Evolutionary conservation across 2,888 invertebrate genomes (phyloP).

Genomic region (Trichopria drosophilae): DNA sequence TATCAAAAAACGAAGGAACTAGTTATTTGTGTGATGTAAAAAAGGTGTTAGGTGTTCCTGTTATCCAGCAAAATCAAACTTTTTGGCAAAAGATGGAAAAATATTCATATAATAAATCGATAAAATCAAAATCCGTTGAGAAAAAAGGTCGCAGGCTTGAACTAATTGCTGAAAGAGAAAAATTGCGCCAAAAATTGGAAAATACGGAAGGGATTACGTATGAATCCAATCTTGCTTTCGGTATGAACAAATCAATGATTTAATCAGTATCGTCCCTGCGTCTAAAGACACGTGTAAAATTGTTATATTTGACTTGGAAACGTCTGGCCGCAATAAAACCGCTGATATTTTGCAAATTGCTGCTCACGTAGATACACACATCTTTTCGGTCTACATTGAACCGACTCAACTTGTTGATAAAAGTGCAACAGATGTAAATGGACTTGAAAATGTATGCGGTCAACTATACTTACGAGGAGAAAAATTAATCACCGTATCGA

Average conservation of each 20-base stretch:
- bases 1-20: slow-evolving; percentile 24
- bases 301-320: slow-evolving; percentile 15
- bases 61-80: slow-evolving; percentile 2
- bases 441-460: slow-evolving; percentile 4
- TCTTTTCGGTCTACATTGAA: slow-evolving; percentile 11
- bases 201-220: no score
- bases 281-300: no score
- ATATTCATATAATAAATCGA: slow-evolving; percentile 1
- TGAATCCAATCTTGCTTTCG: no score
- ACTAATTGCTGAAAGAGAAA: no score
- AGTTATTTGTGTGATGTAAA: slow-evolving; percentile 18
- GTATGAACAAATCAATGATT: no score
- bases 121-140: slow-evolving; percentile 14
- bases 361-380: slow-evolving; percentile 11
- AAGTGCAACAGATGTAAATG: slow-evolving; percentile 9
- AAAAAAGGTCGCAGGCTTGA: no score
- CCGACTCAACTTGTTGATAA: slow-evolving; percentile 7
- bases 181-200: no score
- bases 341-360: no score
- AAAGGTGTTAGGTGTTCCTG: slow-evolving; percentile 12
- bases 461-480: slow-evolving; percentile 10
- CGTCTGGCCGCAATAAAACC: slow-evolving; percentile 5
- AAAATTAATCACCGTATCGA: slow-evolving; percentile 1
- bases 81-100: slow-evolving; percentile 9
- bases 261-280: no score